phyloP scores from a whole-genome alignment of 2,888 invertebrate species.

The Cephus runcator region DNA sequence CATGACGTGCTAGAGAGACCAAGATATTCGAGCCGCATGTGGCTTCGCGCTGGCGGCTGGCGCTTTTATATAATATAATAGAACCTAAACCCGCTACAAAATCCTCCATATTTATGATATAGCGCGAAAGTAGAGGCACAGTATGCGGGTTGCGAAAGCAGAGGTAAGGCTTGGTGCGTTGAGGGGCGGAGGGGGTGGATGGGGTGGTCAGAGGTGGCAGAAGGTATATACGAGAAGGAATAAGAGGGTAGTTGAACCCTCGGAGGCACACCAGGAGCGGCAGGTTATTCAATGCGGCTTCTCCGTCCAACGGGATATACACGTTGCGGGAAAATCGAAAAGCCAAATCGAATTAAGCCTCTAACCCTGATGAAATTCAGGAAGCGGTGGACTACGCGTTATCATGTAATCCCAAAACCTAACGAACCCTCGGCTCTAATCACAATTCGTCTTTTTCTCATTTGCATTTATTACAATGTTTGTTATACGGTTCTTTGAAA shows the following conservation, averaged over 20 bases:
- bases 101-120: not conserved
- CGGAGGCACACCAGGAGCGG: not conserved
- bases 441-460: not conserved
- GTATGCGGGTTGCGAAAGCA: no score
- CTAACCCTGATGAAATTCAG: not conserved
- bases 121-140: not conserved
- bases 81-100: not conserved
- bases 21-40: not conserved
- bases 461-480: not conserved
- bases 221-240: not conserved
- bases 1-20: not conserved
- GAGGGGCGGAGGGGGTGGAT: no score
- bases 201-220: not conserved
- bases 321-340: not conserved
- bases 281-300: not conserved
- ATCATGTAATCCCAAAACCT: not conserved
- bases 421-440: not conserved
- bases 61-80: slow-evolving; percentile 6
- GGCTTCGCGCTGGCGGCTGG: slow-evolving; percentile 3
- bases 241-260: not conserved
- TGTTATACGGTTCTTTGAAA: not conserved
- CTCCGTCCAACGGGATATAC: not conserved
- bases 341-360: not conserved
- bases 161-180: not conserved
- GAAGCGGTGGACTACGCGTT: not conserved